Evolutionary conservation across 2,888 invertebrate genomes (phyloP), one percentile per base, ranked within the genome.

Genomic region (Scaptomyza reducta): DNA sequence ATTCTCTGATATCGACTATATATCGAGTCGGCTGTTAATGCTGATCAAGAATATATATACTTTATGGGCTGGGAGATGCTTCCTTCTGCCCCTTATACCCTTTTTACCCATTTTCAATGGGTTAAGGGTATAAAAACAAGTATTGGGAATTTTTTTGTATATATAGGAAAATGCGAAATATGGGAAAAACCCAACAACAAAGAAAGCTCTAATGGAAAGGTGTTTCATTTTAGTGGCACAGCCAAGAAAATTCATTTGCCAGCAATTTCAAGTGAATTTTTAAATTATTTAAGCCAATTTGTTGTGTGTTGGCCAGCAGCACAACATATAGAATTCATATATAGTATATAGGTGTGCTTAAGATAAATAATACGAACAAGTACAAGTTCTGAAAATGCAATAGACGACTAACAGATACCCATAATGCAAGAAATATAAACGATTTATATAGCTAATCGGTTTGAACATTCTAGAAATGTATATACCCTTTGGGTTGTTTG

Each of bases 191-290:
- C 38, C 13, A 50, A 54, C 22, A 54, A 25, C 57, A 55, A 14
- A 14, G 9, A 51, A 41, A 49, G 9, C 40, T 27, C 11, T 29
- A 42, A 49, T 51, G 50, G 49, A 82, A 83, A 87, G 88, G 88
- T 83, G 88, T 88, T 83, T 83, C 84, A 41, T 84, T 80, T 83
- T 69, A 66, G 63, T 82, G 73, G 70, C 86, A 76, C 72, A 63
- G 54, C 63, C 42, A 47, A 46, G 25, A 70, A 70, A 61, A 49
- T 57, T 16, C 33, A 59, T 79, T 73, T 70, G 73, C 75, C 79
- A 70, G 50, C 62, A 53, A 49, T 65, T 83, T 84, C 81, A 70
- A 76, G 54, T 73, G 79, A 76, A 84, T 58, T 74, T 63, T 49
- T 2, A 64, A 70, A 67, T 67, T 62, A 51, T 84, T 83, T 58